Evolutionary conservation across 2,797 vertebrate genomes (phyloP), one percentile per base, ranked within the genome.

Genomic region (Pseudochirops cupreus): DNA sequence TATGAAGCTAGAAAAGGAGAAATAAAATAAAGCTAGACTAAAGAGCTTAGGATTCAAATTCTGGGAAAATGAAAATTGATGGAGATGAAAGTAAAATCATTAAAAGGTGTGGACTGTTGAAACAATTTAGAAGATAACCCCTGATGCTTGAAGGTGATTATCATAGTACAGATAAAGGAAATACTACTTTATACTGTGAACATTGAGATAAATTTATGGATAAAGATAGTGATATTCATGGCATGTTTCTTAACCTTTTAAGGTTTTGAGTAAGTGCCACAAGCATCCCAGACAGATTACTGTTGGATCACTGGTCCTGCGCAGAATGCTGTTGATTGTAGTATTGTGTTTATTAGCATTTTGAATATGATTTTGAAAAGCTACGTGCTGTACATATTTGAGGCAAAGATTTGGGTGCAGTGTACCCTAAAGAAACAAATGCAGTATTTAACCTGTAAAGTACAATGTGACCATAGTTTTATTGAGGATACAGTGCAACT

Each of bases 351-450:
- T 90, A 50, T 91, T 93, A 89, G 31, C 29, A 91, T 93, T 92
- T 93, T 52, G 52, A 62, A 89, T n/a, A 59, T 52, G 29, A 46
- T 92, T 94, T 10, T 46, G 54, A 74, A 93, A 93, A 95, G 90
- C 29, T 24, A 39, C 29, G 0, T 62, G 52, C 39, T 91, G 54
- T 56, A 50, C 50, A 11, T 74, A 18, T 74, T 74, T 74, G n/a
- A 74, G n/a, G 67, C 14, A 52, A 92, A 46, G 82, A 52, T 92
- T 56, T 92, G 18, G 53, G n/a, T 92, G 28, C 39, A 59, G 50
- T 91, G 82, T 39, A 52, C 24, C 12, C 39, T 91, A 91, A 67
- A 91, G 39, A 31, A 74, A 29, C 67, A 95, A 52, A 90, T 93
- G 18, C n/a, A 39, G 67, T 74, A n/a, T 39, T 74, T 74, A 74